A percentile compares a stretch with the other conserved stretches of the same genome.
Conservation (phyloP, 2,113 vertebrate species). For the Merops nubicus region DNA sequence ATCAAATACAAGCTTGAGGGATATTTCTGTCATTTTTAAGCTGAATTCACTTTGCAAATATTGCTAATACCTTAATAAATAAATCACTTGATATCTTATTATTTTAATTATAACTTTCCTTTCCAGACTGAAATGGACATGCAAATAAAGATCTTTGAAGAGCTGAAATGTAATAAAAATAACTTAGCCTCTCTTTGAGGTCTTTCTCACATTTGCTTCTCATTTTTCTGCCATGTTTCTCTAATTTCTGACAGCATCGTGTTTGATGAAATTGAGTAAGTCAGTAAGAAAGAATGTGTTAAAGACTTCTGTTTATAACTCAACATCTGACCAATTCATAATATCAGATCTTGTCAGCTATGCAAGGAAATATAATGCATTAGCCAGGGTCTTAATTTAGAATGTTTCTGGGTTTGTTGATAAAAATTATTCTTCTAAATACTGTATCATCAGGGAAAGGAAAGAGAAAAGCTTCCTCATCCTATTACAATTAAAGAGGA, state of each 20-base stretch:
- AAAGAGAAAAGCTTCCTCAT: neutral
- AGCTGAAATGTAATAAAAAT: neutral
- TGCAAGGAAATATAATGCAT: neutral
- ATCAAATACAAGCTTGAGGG: neutral
- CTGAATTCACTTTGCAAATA: neutral
- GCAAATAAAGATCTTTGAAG: neutral
- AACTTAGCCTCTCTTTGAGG: neutral
- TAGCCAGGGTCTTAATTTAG: neutral
- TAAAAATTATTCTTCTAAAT: conserved; percentile 12
- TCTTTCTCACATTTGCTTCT: neutral
- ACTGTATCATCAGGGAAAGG: neutral
- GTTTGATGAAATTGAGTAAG: neutral
- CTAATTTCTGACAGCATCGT: neutral
- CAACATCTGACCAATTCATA: conserved; percentile 14
- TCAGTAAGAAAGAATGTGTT: neutral
- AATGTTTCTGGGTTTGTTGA: neutral
- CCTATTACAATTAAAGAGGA: neutral
- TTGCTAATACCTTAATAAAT: neutral
- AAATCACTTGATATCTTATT: neutral
- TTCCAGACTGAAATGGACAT: neutral
- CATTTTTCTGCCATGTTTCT: neutral
- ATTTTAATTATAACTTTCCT: neutral
- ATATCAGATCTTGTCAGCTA: neutral
- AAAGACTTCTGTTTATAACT: conserved; percentile 32
- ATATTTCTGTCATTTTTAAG: neutral